Percentiles rank a stretch among this genome's conserved stretches.
phyloP scores from a whole-genome alignment of 2,797 vertebrate genomes.

The Luscinia luscinia region DNA sequence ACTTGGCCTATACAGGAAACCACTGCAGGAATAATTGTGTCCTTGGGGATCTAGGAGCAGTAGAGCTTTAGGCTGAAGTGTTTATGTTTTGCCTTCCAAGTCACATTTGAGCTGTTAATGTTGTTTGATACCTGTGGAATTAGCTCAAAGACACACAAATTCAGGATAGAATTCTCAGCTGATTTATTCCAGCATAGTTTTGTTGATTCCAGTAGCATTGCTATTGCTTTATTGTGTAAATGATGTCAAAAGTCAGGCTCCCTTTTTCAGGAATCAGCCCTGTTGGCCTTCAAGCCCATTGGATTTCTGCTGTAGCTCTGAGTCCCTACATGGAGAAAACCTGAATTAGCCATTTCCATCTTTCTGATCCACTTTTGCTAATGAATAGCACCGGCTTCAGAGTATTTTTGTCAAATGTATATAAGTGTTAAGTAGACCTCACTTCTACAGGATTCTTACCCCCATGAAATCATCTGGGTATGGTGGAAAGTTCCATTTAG shows the following conservation, averaged over 20 bases:
- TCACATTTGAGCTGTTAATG: neutral
- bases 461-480: neutral
- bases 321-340: neutral
- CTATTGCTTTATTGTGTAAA: neutral
- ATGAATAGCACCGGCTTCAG: neutral
- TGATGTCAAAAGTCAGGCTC: neutral
- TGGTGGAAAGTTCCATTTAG: neutral
- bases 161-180: neutral
- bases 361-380: neutral
- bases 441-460: neutral
- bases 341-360: neutral
- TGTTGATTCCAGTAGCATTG: neutral
- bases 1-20: neutral
- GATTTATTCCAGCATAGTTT: neutral
- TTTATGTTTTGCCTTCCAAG: constrained; percentile 28
- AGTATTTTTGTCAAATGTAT: neutral
- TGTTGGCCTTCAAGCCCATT: neutral
- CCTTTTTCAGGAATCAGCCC: neutral
- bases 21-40: neutral
- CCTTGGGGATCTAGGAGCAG: neutral
- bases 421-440: neutral
- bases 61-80: neutral
- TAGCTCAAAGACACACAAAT: neutral
- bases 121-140: constrained; percentile 26
- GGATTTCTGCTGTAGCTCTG: neutral